Evolutionary conservation across 2,797 vertebrate species (phyloP).

Genomic region (Sebastolobus altivelis): DNA sequence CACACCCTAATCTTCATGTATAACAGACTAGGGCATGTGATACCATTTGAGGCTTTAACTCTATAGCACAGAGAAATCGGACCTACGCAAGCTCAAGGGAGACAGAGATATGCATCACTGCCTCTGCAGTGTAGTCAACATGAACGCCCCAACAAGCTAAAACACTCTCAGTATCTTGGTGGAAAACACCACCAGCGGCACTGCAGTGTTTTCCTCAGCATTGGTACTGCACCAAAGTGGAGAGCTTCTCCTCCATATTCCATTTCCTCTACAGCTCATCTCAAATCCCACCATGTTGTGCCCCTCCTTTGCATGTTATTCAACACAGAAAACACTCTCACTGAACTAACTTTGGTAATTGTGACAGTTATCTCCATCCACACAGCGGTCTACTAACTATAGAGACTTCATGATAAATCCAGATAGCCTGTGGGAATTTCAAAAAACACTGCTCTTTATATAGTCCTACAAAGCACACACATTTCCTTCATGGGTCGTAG

Average conservation of each 20-base stretch:
- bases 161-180: constrained; percentile 76
- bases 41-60: constrained; percentile 18
- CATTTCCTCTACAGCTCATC: constrained; percentile 48
- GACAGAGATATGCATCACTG: constrained; percentile 74
- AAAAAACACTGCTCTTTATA: constrained; percentile 1
- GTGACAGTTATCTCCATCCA: constrained; percentile 31
- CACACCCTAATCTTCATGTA: constrained; percentile 2
- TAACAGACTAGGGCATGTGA: neutral
- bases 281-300: constrained; percentile 34
- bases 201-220: constrained; percentile 86
- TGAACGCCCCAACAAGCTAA: constrained; percentile 80
- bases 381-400: constrained; percentile 13
- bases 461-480: neutral
- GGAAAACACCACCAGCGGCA: constrained; percentile 83
- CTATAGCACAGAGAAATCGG: constrained; percentile 44
- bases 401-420: constrained; percentile 25
- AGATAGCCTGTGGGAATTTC: constrained; percentile 11
- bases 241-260: constrained; percentile 69
- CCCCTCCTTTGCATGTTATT: constrained; percentile 17
- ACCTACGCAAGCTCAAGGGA: constrained; percentile 51
- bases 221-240: constrained; percentile 85
- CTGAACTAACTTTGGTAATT: constrained; percentile 21
- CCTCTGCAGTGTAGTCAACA: constrained; percentile 82
- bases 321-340: constrained; percentile 11
- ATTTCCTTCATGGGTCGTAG: neutral